Conservation (phyloP, 1,140 invertebrate species). For the Drosophila gunungcola region DNA sequence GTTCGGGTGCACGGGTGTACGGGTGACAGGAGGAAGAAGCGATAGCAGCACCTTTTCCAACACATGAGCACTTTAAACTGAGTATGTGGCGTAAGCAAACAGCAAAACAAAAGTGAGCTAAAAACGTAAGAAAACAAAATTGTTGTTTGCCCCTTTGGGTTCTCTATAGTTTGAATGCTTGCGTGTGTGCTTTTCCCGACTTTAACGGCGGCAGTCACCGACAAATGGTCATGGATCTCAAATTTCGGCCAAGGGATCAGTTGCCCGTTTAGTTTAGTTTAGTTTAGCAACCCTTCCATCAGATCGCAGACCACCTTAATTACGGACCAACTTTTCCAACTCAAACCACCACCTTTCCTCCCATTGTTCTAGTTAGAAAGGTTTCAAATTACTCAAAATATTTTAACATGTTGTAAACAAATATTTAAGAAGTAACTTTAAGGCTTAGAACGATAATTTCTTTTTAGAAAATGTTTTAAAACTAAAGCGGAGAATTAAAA, state of each 20-base stretch:
- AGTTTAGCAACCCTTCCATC: conserved; percentile 24
- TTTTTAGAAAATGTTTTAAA: too few species aligned
- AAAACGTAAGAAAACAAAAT: conserved; percentile 61
- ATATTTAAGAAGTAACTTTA: background rate
- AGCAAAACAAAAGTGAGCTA: conserved; percentile 52
- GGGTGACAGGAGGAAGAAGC: conserved; percentile 23
- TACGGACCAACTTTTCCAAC: conserved; percentile 7
- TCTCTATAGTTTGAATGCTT: conserved; percentile 9
- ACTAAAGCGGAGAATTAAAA: background rate
- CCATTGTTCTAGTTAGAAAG: background rate
- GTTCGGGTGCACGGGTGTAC: too few species aligned
- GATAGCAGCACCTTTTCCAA: conserved; percentile 53
- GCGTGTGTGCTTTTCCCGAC: conserved; percentile 44
- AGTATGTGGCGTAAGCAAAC: conserved; percentile 66
- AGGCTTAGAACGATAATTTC: too few species aligned
- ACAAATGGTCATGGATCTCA: conserved; percentile 39
- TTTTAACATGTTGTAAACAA: background rate
- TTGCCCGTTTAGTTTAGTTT: conserved; percentile 11
- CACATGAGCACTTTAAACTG: conserved; percentile 56
- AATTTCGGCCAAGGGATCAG: conserved; percentile 62
- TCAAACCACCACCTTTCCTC: conserved; percentile 13
- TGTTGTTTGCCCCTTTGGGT: conserved; percentile 51
- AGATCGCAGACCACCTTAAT: conserved; percentile 12
- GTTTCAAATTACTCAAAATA: conserved; percentile 8
- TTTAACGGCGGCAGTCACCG: conserved; percentile 54